Evolutionary conservation across 2,888 invertebrate species (phyloP), one percentile per base, ranked within the genome.

Genomic region (Melolontha melolontha): DNA sequence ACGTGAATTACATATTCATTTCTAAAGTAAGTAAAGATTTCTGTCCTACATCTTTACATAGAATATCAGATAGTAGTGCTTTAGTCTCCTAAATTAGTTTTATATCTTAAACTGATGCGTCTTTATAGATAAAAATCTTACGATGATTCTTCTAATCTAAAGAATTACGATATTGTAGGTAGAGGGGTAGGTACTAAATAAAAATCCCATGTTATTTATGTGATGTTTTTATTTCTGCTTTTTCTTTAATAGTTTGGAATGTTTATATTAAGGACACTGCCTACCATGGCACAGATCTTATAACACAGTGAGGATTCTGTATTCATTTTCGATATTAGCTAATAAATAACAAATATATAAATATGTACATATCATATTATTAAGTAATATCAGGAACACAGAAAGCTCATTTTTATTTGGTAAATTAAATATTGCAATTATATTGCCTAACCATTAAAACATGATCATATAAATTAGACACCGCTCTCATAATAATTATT

Each of bases 251-350:
- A 57, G 66, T 69, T 79, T 81, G 82, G 82, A 82, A 82, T 82
- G 82, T 82, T 79, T 79, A 79, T 75, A 74, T 77, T 78, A 67
- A 80, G 79, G 79, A 80, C 79, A 79, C 71, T 76, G 75, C 74
- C 74, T 73, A 71, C 72, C 75, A 76, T 76, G 78, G 80, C 80
- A 81, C 82, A 81, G 81, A 81, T 82, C 81, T 81, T 78, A 78
- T 76, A 78, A 79, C 76, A 79, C 78, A 75, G 72, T 75, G 79
- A 79, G 66, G 78, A 77, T 74, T 73, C 76, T 74, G 71, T 72
- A 74, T 70, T 64, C 64, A 66, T 55, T 27, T 47, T 66, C 69
- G 67, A 55, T 72, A 69, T 71, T 71, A 72, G 71, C 73, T 75
- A 74, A 72, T 71, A 75, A 77, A 77, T 74, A 78, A 76, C 76